Conservation (phyloP, 2,888 invertebrate species). For the Athrips mouffetella region DNA sequence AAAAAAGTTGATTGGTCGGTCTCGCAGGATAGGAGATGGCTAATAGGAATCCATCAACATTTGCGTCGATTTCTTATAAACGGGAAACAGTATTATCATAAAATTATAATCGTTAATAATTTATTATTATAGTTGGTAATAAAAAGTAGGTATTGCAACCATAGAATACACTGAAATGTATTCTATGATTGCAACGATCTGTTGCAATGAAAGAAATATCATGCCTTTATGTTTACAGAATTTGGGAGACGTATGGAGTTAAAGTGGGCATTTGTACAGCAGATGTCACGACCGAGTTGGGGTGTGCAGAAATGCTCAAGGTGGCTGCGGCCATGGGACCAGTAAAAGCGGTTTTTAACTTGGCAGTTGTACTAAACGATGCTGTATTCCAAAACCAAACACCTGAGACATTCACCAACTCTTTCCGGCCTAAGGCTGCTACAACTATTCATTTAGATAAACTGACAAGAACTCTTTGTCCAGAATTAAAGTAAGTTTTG, state of each 20-base stretch:
- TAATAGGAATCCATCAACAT: background rate
- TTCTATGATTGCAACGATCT: too few relatives aligned
- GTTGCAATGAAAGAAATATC: too few relatives aligned
- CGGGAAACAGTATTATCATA: background rate
- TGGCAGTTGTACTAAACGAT: constrained; percentile 85
- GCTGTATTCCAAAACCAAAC: constrained; percentile 83
- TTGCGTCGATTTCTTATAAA: too few relatives aligned
- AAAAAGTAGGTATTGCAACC: too few relatives aligned
- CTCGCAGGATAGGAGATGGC: background rate
- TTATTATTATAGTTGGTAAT: too few relatives aligned
- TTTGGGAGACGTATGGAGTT: background rate
- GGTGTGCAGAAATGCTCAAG: constrained; percentile 8
- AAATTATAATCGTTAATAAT: background rate
- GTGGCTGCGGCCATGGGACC: constrained; percentile 61
- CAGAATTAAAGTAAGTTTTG: background rate
- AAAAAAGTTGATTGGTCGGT: too few relatives aligned
- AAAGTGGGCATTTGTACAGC: constrained; percentile 1
- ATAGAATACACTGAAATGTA: too few relatives aligned
- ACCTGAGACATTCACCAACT: constrained; percentile 76
- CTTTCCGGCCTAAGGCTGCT: constrained; percentile 83
- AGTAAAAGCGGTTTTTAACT: constrained; percentile 87
- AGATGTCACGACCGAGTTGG: constrained; percentile 11
- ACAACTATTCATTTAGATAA: constrained; percentile 35
- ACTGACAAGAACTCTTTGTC: background rate
- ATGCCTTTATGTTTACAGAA: background rate